Conservation (phyloP, 2,888 invertebrate genomes). For the Corythucha ciliata region DNA sequence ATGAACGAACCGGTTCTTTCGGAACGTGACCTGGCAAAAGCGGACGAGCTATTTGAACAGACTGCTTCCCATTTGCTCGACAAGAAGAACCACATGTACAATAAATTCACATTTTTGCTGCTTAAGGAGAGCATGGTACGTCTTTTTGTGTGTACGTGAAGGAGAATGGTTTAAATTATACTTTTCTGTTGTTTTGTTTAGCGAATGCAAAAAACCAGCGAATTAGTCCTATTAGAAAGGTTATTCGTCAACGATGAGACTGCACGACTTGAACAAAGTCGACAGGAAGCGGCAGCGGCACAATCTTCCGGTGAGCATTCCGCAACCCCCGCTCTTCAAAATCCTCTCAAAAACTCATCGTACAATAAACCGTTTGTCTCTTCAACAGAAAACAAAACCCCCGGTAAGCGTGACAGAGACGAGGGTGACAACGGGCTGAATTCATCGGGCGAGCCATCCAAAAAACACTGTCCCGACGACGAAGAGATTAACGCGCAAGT, state of each 20-base stretch:
- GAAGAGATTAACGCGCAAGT: constrained; percentile 67
- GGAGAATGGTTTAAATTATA: not conserved
- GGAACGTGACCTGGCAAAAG: constrained; percentile 55
- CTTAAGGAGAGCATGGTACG: constrained; percentile 70
- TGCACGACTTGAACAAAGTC: constrained; percentile 51
- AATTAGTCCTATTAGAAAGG: constrained; percentile 65
- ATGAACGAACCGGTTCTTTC: constrained; percentile 56
- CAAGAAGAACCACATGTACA: constrained; percentile 60
- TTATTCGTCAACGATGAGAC: constrained; percentile 64
- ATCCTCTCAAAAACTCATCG: constrained; percentile 13
- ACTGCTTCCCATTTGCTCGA: constrained; percentile 58
- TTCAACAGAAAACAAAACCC: not conserved
- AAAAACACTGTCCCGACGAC: constrained; percentile 47
- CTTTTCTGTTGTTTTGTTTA: constrained; percentile 40
- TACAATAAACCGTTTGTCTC: constrained; percentile 18
- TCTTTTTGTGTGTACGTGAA: constrained; percentile 19
- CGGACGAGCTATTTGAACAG: constrained; percentile 59
- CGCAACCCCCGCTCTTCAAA: constrained; percentile 5
- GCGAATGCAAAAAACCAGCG: constrained; percentile 64
- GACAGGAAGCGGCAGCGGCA: constrained; percentile 43
- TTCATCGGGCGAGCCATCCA: constrained; percentile 64
- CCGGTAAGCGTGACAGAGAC: constrained; percentile 31
- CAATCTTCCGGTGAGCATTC: not conserved
- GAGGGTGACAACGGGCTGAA: constrained; percentile 59
- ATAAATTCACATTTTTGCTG: constrained; percentile 62